Evolutionary conservation across 64 coral and sea anemone genomes (phyloP).

Genomic region (Montipora capricornis): DNA sequence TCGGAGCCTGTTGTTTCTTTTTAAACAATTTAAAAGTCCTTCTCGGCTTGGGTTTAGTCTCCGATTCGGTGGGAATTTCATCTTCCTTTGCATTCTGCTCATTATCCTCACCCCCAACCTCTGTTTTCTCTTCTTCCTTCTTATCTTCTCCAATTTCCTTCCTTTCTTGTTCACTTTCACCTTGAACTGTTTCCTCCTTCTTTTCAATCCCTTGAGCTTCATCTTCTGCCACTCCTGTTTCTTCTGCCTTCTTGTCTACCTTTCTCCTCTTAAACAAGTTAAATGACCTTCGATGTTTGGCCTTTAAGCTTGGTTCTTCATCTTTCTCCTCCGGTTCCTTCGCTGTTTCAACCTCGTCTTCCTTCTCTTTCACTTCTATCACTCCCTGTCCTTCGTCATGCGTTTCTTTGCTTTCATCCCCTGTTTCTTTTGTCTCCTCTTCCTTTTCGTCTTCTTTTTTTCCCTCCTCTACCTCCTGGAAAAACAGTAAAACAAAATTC

Average conservation of each 20-base stretch:
- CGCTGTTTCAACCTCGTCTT: neutral
- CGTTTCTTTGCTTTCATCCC: neutral
- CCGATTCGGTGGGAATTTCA: neutral
- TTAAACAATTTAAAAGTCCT: neutral
- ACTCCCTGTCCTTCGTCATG: constrained; percentile 17
- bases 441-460: neutral
- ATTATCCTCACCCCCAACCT: neutral
- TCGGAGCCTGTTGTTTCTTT: neutral
- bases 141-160: constrained; percentile 1
- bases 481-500: neutral
- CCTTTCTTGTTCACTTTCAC: neutral
- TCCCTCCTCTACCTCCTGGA: neutral
- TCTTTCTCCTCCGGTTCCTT: constrained; percentile 8
- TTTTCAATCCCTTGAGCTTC: constrained; percentile 36
- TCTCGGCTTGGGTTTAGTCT: neutral
- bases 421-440: neutral
- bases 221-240: constrained; percentile 42
- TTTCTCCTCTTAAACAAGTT: constrained; percentile 69
- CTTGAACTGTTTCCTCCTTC: constrained; percentile 3
- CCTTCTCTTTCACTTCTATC: neutral
- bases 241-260: constrained; percentile 54
- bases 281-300: constrained; percentile 76
- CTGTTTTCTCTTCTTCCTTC: neutral
- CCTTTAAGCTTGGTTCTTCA: constrained; percentile 54
- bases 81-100: neutral